Percentiles rank a stretch among this genome's conserved stretches.
These are phyloP conservation scores for Cuniculus paca DNA, from an alignment of 2,797 vertebrate species.

Conservation along the genomic window DNA sequence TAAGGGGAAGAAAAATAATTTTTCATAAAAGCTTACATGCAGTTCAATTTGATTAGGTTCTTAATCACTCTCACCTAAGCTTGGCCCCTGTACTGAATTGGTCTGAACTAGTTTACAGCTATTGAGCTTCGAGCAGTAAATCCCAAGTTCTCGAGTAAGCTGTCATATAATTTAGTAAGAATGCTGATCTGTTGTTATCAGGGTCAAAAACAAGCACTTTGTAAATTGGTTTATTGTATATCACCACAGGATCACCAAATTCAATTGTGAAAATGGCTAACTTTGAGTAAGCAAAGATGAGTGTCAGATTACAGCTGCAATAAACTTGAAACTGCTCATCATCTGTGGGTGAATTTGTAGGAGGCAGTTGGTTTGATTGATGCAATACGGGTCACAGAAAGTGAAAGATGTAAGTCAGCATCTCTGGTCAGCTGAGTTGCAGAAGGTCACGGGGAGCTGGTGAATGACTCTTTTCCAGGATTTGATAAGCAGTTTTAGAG, in stretches of 20 bases:
- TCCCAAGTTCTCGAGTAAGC: constrained; percentile 74
- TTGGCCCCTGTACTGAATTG: constrained; percentile 65
- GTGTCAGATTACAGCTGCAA: constrained; percentile 83
- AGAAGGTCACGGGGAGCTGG: constrained; percentile 42
- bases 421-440: constrained; percentile 73
- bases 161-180: constrained; percentile 74
- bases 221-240: constrained; percentile 82
- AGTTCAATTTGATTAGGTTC: constrained; percentile 77
- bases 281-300: constrained; percentile 82
- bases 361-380: constrained; percentile 85
- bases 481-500: constrained; percentile 66
- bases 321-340: constrained; percentile 84
- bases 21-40: constrained; percentile 70
- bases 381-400: constrained; percentile 75
- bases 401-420: constrained; percentile 82
- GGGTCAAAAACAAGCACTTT: constrained; percentile 84
- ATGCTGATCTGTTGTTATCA: constrained; percentile 80
- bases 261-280: constrained; percentile 81
- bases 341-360: constrained; percentile 80
- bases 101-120: constrained; percentile 75
- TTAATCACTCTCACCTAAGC: constrained; percentile 68
- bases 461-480: constrained; percentile 69
- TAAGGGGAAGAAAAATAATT: constrained; percentile 69
- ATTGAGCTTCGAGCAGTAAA: constrained; percentile 62
- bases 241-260: constrained; percentile 78